Base-by-base conservation (phyloP, 2,888 invertebrate genomes). In the Leistus spinibarbis region DNA sequence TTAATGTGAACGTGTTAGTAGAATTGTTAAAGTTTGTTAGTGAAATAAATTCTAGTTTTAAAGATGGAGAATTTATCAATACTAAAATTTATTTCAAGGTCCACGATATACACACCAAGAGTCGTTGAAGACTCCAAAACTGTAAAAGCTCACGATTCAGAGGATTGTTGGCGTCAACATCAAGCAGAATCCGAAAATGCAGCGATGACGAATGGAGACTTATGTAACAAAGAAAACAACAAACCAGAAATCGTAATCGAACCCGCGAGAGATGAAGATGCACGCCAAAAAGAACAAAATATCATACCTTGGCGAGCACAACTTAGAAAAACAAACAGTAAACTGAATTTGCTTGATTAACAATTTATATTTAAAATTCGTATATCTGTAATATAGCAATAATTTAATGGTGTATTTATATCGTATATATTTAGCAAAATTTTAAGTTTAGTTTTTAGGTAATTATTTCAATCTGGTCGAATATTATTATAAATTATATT, bases 301-400 rank as follows among this genome's bases (percentile, higher is more conserved):
- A 94, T 95, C 69, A 95, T 95, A 77, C 96, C 96, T 0, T 96
- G 96, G 96, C 89, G 95, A 81, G 95, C 95, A 27, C 95, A 95
- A 82, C 87, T 96, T 65, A 90, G 95, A 82, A 96, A 96, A 86
- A 96, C 96, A 16, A 95, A 95, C 85, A 95, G 95, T 88, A 95
- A 94, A 83, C 89, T 96, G 77, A 95, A 94, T 85, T 88, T 95
- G 80, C 89, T 95, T 82, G 95, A 93, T 84, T 90, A 82, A 83
- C 23, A 9, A 2, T 19, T 60, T 60, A 60, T 10, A 19, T 60
- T 20, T 60, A 17, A 3, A 13, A 20, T 60, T 20, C 19, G 60
- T 60, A 60, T 60, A 19, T 10, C 40, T 40, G 40, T 40, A 40
- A 40, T 40, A 23, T 68, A 13, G 19, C 20, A 66, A 13, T 66